Percentiles rank a stretch among this genome's conserved stretches.
phyloP scores from a whole-genome alignment of 2,797 vertebrate species.

The Amblyraja radiata region DNA sequence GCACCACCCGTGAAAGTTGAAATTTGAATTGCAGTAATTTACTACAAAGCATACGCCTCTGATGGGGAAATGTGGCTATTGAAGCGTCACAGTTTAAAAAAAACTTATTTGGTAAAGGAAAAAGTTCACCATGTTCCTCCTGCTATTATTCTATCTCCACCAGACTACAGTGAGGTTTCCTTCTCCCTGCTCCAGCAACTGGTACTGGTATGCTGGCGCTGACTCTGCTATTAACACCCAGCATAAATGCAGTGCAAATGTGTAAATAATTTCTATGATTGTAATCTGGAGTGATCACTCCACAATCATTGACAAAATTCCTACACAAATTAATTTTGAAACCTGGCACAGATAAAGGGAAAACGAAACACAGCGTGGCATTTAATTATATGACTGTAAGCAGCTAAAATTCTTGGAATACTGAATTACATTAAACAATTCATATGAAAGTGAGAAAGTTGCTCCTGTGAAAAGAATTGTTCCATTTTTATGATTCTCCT shows the following conservation, averaged over 20 bases:
- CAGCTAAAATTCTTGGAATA: constrained; percentile 3
- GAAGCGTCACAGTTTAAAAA: no score
- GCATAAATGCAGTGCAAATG: background rate
- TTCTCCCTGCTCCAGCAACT: background rate
- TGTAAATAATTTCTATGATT: background rate
- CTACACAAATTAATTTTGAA: background rate
- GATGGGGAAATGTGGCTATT: background rate
- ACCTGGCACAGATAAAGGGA: background rate
- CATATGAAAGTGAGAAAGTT: background rate
- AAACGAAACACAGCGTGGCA: background rate
- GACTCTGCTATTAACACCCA: background rate
- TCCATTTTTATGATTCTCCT: background rate
- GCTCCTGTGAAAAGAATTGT: background rate
- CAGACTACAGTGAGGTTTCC: background rate
- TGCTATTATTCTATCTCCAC: background rate
- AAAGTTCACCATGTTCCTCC: background rate
- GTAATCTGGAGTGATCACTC: background rate
- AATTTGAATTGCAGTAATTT: background rate
- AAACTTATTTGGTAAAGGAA: background rate
- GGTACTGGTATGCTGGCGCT: background rate
- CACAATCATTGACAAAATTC: background rate
- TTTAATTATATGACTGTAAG: background rate
- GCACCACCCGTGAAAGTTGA: no score
- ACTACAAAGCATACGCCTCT: no score
- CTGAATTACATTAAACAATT: background rate